Base-by-base conservation (phyloP, 2,888 invertebrate species). In the Drosophila kanekoi region DNA sequence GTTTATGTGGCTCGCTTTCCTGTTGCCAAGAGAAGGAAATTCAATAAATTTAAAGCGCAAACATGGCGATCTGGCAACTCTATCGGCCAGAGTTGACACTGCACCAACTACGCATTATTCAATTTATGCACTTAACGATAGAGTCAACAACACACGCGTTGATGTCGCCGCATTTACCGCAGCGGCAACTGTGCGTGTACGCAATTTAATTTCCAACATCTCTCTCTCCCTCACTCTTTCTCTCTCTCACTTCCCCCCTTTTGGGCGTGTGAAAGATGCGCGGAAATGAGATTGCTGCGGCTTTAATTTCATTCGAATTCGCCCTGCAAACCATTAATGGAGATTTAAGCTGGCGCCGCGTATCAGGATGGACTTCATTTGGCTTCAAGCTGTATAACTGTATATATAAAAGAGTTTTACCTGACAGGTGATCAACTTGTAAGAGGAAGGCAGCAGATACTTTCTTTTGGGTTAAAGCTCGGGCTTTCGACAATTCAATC, bases 111-210 rank as follows among this genome's bases (percentile, higher is more conserved):
- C 18, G 58, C 70, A 66, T 79, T 84, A 81, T 82, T 86, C 58
- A 83, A 86, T 83, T 83, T 86, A 86, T 81, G 77, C 74, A 83
- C 87, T 81, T 72, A 83, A 77, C 79, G 81, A 79, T 83, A 86
- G 73, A 77, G 84, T 67, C 74, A 74, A 57, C 77, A 74, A 48
- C 23, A 51, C 47, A 23, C 32, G 59, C 75, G 41, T 52, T 59
- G 51, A 45, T 45, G 48, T 44, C 35, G 75, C 52, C 69, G 28
- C 64, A 51, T 38, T 62, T 61, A 76, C 78, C 74, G 65, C 79
- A 69, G 48, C 38, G 69, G 65, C 79, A 73, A 77, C 84, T 44
- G 66, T 67, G 79, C 87, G 82, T 81, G 79, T 86, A 81, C 87
- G 81, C 79, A 83, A 83, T 86, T 86, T 77, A 74, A 83, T 83